Evolutionary conservation across 2,113 vertebrate genomes (phyloP), one percentile per base, ranked within the genome.

Genomic region (Leptosomus discolor): DNA sequence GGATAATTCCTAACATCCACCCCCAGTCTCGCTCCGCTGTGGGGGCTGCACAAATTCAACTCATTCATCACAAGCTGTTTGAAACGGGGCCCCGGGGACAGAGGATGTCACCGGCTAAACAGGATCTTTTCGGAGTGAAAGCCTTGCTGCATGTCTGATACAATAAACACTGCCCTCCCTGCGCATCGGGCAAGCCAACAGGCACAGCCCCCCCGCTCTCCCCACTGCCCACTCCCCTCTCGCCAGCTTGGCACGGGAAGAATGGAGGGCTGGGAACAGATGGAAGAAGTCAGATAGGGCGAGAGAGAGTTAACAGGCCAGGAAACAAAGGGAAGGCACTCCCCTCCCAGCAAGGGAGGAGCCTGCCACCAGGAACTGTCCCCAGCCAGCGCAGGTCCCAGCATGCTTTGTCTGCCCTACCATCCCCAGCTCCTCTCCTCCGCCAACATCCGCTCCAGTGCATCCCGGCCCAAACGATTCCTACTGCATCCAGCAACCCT

Each of bases 301-400:
- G 43, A 96, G 92, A 97, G 93, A 97, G 97, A 97, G 97, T 98
- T 98, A 97, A 98, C 94, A 97, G 94, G 88, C 95, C 86, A 70
- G 85, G 94, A 97, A 97, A 98, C 97, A 98, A 98, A 98, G 97
- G 78, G 90, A 97, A 96, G 41, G 77, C 92, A 88, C 85, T 93
- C 89, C 91, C 97, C 94, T 94, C 95, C 94, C 91, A 92, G 64
- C 50, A 88, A 97, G 90, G 96, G 97, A 97, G 97, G 96, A 96
- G 96, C 95, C 81, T 91, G 82, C 80, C 91, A 98, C 88, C 96
- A 97, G 97, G 97, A 97, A 97, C 94, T 95, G 85, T 93, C 89
- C 95, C 90, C 83, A 96, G 82, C 74, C 85, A 96, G 53, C 24
- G 6, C 90, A 94, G 64, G 71, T 96, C 95, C 97, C 97, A 91